These are phyloP conservation scores for Lamellibrachia columna DNA, from an alignment of 2,888 invertebrate species.

Conservation along the genomic window DNA sequence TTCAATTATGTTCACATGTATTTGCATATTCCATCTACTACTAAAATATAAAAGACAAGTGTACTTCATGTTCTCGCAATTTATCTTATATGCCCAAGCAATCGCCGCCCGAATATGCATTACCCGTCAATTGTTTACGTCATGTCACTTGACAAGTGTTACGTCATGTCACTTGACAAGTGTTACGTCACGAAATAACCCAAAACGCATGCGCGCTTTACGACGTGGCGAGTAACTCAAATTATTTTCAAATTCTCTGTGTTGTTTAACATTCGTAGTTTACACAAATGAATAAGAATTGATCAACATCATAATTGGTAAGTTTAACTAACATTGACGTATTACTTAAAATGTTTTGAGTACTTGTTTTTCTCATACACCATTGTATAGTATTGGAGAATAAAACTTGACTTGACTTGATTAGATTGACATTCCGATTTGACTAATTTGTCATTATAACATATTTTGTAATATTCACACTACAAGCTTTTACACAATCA, in stretches of 20 bases:
- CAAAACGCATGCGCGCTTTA: not conserved
- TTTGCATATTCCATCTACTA: not conserved
- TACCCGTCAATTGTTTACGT: not conserved
- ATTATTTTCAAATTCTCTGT: not conserved
- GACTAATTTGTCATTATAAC: not conserved
- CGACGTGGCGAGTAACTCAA: not conserved
- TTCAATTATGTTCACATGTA: not conserved
- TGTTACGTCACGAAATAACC: not conserved
- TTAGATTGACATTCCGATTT: not conserved
- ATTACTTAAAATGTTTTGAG: too few species aligned
- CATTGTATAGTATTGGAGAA: too few species aligned
- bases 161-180: not conserved
- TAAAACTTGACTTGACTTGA: not conserved
- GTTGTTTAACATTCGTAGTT: too few species aligned
- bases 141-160: not conserved
- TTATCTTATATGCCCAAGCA: not conserved
- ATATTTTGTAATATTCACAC: not conserved
- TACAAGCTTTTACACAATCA: not conserved
- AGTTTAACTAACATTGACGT: too few species aligned
- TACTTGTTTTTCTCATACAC: too few species aligned
- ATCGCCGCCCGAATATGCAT: not conserved
- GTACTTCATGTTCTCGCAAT: not conserved
- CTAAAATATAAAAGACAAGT: not conserved
- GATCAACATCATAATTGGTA: too few species aligned
- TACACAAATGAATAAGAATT: too few species aligned